Percentiles rank a stretch among this genome's conserved stretches.
phyloP scores from a whole-genome alignment of 2,888 invertebrate species.

The Biston betularia region DNA sequence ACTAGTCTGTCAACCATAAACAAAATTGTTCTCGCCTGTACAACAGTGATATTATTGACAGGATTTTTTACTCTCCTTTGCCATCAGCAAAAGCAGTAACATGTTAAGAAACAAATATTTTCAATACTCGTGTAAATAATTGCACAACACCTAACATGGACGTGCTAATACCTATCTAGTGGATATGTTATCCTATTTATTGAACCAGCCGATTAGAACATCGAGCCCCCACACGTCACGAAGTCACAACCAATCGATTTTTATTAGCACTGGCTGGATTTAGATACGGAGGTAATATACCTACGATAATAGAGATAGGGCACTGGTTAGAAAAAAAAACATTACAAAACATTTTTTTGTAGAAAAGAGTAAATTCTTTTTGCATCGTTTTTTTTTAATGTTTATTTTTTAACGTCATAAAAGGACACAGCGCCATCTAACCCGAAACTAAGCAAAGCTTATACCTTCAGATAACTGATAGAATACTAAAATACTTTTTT shows the following conservation, averaged over 20 bases:
- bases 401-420: no score
- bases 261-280: constrained; percentile 31
- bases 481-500: no score
- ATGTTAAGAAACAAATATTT: background rate
- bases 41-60: background rate
- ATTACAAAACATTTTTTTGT: no score
- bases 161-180: constrained; percentile 1
- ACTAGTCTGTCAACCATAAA: no score
- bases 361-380: no score
- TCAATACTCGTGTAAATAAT: background rate
- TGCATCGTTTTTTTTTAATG: no score
- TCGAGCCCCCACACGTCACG: constrained; percentile 36
- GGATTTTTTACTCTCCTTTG: no score
- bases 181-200: constrained; percentile 12
- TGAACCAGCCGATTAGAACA: constrained; percentile 11
- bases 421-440: no score
- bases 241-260: constrained; percentile 50
- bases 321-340: no score
- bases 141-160: constrained; percentile 9
- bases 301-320: background rate
- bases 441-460: no score
- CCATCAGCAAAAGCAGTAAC: no score
- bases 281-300: background rate
- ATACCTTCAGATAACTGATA: no score
- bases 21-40: background rate